These are phyloP conservation scores for Crocidura indochinensis DNA, from an alignment of 2,797 vertebrate genomes.

Conservation along the genomic window DNA sequence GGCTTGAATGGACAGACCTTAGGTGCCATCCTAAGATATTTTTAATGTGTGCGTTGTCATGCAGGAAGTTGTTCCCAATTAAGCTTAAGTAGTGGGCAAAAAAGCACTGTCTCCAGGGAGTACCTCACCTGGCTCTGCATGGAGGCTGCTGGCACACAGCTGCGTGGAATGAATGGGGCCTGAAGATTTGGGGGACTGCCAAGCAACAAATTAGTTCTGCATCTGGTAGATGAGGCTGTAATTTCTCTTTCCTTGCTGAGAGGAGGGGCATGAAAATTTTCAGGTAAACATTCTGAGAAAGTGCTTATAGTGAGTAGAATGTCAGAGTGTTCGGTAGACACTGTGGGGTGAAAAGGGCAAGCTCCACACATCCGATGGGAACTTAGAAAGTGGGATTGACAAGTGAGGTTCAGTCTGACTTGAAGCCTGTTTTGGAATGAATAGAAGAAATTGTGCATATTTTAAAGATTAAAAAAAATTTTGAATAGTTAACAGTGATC, in stretches of 20 bases:
- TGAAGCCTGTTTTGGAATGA: not conserved
- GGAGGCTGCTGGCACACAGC: conserved; percentile 52
- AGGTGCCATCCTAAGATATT: conserved; percentile 75
- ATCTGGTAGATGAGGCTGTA: conserved; percentile 77
- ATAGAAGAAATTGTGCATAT: not conserved
- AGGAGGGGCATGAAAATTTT: conserved; percentile 60
- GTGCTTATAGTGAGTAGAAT: conserved; percentile 6
- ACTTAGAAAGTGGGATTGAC: not conserved
- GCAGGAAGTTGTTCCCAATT: conserved; percentile 83
- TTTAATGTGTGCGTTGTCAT: conserved; percentile 78
- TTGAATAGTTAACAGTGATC: not conserved
- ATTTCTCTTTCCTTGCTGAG: conserved; percentile 74
- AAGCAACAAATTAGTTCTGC: conserved; percentile 84
- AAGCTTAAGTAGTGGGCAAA: conserved; percentile 83
- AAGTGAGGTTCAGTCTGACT: not conserved
- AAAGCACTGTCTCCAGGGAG: conserved; percentile 71
- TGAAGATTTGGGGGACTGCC: conserved; percentile 74
- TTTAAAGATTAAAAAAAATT: conserved; percentile 20
- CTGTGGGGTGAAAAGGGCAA: not conserved
- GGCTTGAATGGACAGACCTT: conserved; percentile 72
- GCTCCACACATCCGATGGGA: not conserved
- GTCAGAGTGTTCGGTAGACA: conserved; percentile 19
- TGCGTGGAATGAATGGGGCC: conserved; percentile 56
- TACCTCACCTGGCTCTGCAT: conserved; percentile 65
- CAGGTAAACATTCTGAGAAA: conserved; percentile 65